phyloP scores from a whole-genome alignment of 2,113 vertebrate species.

The Syngnathoides biaculeatus region DNA sequence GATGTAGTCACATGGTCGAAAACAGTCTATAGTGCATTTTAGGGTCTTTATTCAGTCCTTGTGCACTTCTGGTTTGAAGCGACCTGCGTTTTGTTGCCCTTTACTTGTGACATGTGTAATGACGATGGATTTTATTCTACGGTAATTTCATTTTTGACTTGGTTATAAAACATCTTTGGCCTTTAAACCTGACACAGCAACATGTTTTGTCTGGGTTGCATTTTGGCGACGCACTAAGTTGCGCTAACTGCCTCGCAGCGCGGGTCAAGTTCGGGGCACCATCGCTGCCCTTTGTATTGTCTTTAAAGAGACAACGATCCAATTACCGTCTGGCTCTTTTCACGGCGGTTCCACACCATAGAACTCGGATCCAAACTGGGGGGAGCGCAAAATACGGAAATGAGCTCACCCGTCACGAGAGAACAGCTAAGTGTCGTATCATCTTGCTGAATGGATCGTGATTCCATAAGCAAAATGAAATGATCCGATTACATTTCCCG shows the following conservation, averaged over 20 bases:
- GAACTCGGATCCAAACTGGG: slow-evolving; percentile 27
- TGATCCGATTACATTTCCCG: not conserved
- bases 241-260: not conserved
- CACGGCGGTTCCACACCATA: slow-evolving; percentile 34
- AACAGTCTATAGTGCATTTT: no score
- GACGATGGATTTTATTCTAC: not conserved
- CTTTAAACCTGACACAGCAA: not conserved
- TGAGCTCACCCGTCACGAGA: slow-evolving; percentile 1
- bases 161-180: not conserved
- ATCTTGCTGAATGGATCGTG: not conserved
- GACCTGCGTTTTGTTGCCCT: not conserved
- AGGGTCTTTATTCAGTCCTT: not conserved
- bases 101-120: not conserved
- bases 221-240: not conserved
- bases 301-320: slow-evolving; percentile 51
- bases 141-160: not conserved
- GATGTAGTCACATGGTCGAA: no score
- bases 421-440: not conserved
- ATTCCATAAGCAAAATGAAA: slow-evolving; percentile 5
- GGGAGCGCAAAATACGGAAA: slow-evolving; percentile 32
- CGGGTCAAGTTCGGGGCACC: slow-evolving; percentile 29
- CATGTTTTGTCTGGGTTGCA: not conserved
- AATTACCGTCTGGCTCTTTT: slow-evolving; percentile 45
- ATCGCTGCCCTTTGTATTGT: slow-evolving; percentile 37
- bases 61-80: not conserved